These are phyloP conservation scores for Oxyscelio sp. DNA, from an alignment of 2,888 invertebrate species.

Conservation along the genomic window DNA sequence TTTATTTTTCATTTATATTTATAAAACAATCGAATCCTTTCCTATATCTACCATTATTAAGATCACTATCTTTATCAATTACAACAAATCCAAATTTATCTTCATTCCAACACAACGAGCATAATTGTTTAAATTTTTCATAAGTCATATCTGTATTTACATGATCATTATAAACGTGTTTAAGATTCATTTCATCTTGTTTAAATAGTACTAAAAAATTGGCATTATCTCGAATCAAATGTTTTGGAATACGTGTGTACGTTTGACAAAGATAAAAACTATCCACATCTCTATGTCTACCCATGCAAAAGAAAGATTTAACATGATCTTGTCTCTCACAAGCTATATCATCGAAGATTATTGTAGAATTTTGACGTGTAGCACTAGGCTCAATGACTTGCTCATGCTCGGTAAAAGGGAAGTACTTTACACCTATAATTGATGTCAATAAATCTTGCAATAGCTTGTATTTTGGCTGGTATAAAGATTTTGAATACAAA, in stretches of 20 bases:
- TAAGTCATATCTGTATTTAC: slow-evolving; percentile 77
- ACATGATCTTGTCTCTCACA: slow-evolving; percentile 79
- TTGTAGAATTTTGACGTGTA: slow-evolving; percentile 37
- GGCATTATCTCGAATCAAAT: slow-evolving; percentile 74
- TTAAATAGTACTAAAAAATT: slow-evolving; percentile 75
- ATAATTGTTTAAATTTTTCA: slow-evolving; percentile 61
- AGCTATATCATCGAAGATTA: slow-evolving; percentile 78
- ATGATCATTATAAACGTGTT: slow-evolving; percentile 77
- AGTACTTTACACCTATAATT: slow-evolving; percentile 57
- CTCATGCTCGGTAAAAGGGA: slow-evolving; percentile 33
- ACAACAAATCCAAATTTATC: slow-evolving; percentile 45
- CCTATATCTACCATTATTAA: too few species aligned
- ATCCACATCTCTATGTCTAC: slow-evolving; percentile 74
- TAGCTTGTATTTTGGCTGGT: slow-evolving; percentile 81
- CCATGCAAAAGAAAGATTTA: slow-evolving; percentile 74
- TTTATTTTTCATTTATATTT: neutral
- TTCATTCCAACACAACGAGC: slow-evolving; percentile 39
- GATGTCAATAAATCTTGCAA: slow-evolving; percentile 74
- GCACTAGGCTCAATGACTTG: slow-evolving; percentile 6
- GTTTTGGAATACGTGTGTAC: slow-evolving; percentile 76
- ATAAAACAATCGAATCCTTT: too few species aligned
- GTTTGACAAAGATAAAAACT: slow-evolving; percentile 76
- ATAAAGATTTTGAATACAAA: slow-evolving; percentile 82
- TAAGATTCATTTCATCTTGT: slow-evolving; percentile 77
- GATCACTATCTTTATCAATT: slow-evolving; percentile 5